Evolutionary conservation across 2,113 vertebrate species (phyloP), one percentile per base, ranked within the genome.

Genomic region (Choloepus hoffmanni): DNA sequence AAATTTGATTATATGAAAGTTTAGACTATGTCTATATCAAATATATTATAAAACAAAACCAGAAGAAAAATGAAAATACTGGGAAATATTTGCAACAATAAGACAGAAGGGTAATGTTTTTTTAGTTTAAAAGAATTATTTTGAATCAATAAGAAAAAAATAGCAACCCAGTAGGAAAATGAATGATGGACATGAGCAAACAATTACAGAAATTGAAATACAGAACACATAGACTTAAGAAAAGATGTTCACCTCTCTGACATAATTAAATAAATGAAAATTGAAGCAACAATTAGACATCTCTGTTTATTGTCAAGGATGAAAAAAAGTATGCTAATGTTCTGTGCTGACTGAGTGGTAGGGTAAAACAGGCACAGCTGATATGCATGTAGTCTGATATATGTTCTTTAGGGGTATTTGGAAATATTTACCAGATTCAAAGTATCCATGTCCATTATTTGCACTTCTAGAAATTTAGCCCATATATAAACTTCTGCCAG

Each of bases 121-220:
- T 58, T 92, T 67, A 65, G 26, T 90, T 97, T 53, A 89, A 89
- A 95, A 92, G 43, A 74, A 73, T 86, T 81, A 33, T 79, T 74
- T 92, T 74, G 81, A 89, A 53, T 89, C 55, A 77, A 2, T 68
- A 77, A 77, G 72, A 91, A 87, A 89, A 62, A 23, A 73, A 53
- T 24, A 43, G 19, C 43, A 89, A 33, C 4, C 36, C 58, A 67
- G 23, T 18, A 92, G 79, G 30, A 82, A 93, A 83, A 77, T 89
- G 30, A n/a, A 7, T 67, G 68, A 70, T 70, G 40, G 40, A 58
- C 79, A 83, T 43, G 33, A 87, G 21, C 30, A 84, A 72, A 21
- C 86, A 89, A 26, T 65, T 70, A 53, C 21, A 92, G 65, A 92
- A 95, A 45, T 84, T 87, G 48, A 97, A 95, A 92, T 78, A 78